phyloP scores from a whole-genome alignment of 92 coral and sea anemone species.

The Plumapathes pennacea region DNA sequence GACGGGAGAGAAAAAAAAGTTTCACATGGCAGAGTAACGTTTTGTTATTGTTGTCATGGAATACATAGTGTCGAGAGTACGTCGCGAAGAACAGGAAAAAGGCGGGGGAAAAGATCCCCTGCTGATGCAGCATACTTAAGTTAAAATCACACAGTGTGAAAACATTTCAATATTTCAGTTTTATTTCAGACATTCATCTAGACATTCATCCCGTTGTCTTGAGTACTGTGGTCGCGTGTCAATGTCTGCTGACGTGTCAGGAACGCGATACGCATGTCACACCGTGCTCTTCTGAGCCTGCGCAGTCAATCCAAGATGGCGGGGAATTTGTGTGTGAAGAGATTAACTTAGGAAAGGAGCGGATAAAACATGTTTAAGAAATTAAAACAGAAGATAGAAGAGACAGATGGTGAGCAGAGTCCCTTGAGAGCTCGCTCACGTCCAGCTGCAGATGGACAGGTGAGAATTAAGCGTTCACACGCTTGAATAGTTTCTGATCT shows the following conservation, averaged over 20 bases:
- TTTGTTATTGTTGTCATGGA: too few relatives aligned
- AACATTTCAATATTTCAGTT: too few relatives aligned
- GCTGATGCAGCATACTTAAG: too few relatives aligned
- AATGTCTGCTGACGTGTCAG: constrained; percentile 89
- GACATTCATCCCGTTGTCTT: too few relatives aligned
- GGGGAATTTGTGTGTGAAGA: constrained; percentile 54
- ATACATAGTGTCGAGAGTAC: too few relatives aligned
- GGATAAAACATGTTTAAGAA: constrained; percentile 83
- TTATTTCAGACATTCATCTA: too few relatives aligned
- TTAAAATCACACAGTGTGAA: too few relatives aligned
- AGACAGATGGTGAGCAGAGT: constrained; percentile 88
- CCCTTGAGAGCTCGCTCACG: constrained; percentile 39
- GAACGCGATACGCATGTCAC: constrained; percentile 53
- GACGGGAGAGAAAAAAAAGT: too few relatives aligned
- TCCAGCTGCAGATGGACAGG: constrained; percentile 25
- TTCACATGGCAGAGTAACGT: too few relatives aligned
- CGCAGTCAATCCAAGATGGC: constrained; percentile 87
- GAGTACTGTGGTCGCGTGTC: too few relatives aligned
- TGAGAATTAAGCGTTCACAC: constrained; percentile 13
- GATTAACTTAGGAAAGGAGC: constrained; percentile 31
- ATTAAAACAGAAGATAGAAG: constrained; percentile 93
- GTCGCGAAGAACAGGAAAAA: too few relatives aligned
- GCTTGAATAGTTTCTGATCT: constrained; percentile 33
- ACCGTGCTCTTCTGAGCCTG: constrained; percentile 18
- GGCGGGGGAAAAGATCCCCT: too few relatives aligned